phyloP scores from a whole-genome alignment of 2,113 vertebrate genomes.

The Choloepus hoffmanni region DNA sequence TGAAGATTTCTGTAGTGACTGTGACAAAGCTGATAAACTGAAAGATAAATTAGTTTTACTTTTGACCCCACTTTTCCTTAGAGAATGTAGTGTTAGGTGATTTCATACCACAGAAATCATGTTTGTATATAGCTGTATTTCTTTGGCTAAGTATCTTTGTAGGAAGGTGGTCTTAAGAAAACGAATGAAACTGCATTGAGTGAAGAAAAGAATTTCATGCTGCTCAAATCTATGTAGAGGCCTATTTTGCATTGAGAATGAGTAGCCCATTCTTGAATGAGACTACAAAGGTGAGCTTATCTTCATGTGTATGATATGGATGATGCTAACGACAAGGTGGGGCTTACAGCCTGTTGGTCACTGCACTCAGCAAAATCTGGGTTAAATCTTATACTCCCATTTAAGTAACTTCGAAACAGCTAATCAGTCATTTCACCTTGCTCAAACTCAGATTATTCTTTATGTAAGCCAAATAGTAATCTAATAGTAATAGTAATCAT shows the following conservation, averaged over 20 bases:
- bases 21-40: background rate
- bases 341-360: background rate
- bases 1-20: conserved; percentile 5
- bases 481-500: background rate
- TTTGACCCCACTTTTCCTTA: background rate
- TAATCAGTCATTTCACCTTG: background rate
- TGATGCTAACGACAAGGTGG: background rate
- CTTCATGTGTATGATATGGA: background rate
- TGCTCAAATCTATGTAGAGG: background rate
- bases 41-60: background rate
- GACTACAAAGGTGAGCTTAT: background rate
- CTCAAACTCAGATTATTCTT: background rate
- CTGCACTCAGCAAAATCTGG: background rate
- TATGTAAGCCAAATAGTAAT: background rate
- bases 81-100: background rate
- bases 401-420: background rate
- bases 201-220: background rate
- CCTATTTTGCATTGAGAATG: background rate
- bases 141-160: background rate
- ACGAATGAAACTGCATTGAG: background rate
- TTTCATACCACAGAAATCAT: background rate
- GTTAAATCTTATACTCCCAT: background rate
- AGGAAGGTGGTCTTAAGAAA: background rate
- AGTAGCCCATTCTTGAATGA: background rate
- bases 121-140: background rate